Base-by-base conservation (phyloP, 1,140 invertebrate genomes). In the Zaprionus ghesquierei region DNA sequence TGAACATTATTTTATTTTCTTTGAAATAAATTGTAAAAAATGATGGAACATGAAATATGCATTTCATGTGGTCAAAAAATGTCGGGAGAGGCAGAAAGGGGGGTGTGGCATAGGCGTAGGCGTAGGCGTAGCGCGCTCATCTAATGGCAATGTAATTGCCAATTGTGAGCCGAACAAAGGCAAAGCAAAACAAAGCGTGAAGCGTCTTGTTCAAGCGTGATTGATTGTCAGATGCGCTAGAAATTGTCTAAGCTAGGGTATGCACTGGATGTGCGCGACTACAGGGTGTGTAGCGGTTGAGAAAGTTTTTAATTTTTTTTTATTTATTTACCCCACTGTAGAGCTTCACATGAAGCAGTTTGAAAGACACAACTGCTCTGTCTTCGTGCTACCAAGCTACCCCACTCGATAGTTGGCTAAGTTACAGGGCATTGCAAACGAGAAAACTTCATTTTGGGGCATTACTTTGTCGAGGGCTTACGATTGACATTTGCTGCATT, bases 141-240 rank as follows among this genome's bases (percentile, higher is more conserved):
- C 82, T 87, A 87, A 87, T 87, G 84, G 79, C 77, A 82, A 73
- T 79, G 79, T 87, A 87, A 87, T 87, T 89, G 72, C 68, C 82
- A 77, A 87, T 76, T 87, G 78, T 71, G 53, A 82, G 73, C 68
- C 70, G 61, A 69, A 75, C 55, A 35, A 65, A 38, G 60, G 65
- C 54, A 58, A 56, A 60, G 33, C 54, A 62, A 22, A 64, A 22
- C 9, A n/a, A 60, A n/a, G 38, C 15, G 41, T 23, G 13, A 29
- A 3, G 15, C 2, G 12, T 0, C 4, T 20, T 22, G n/a, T 18
- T 18, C 13, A 5, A 33, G 33, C 27, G 41, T 46, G 41, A 46
- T 46, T 46, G 41, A 46, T 46, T 9, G 18, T 9, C 41, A 22
- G 18, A 18, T 18, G 18, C 38, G 13, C 15, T 18, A 18, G 38